These are phyloP conservation scores for Lycopodina hypogea DNA, from an alignment of 37 sponge, comb jelly and placozoan genomes.

Conservation along the genomic window DNA sequence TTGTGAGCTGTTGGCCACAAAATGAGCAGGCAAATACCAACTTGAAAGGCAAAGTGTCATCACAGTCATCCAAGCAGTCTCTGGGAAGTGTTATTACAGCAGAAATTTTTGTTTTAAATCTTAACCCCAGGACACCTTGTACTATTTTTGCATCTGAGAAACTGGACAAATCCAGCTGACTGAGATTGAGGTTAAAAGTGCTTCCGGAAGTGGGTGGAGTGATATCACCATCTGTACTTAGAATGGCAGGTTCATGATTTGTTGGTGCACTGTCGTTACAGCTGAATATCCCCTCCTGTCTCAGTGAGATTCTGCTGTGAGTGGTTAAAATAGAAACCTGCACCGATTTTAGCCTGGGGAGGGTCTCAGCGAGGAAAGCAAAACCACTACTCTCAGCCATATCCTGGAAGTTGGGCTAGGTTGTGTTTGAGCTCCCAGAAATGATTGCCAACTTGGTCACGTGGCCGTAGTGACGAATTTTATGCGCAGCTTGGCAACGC, in stretches of 20 bases:
- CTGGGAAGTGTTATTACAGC: background rate
- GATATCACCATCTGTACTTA: no score
- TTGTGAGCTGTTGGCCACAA: constrained; percentile 4
- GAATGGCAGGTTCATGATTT: background rate
- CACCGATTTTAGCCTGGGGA: constrained; percentile 19
- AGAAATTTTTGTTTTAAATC: constrained; percentile 1
- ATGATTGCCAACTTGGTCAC: no score
- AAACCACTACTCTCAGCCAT: background rate
- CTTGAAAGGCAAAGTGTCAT: background rate
- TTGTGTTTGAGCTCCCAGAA: no score
- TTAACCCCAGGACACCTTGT: constrained; percentile 6
- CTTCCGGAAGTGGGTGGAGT: no score
- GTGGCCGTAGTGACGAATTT: no score
- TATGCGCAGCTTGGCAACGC: no score
- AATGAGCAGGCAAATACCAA: constrained; percentile 18
- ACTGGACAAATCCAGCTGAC: background rate
- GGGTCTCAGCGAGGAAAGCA: constrained; percentile 12
- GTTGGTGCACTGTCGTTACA: background rate
- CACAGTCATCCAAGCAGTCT: background rate
- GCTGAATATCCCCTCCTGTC: background rate
- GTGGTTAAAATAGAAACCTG: constrained; percentile 22
- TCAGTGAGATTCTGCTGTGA: background rate
- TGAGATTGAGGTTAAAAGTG: no score
- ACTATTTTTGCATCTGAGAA: background rate
- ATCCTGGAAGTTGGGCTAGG: no score